Evolutionary conservation across 2,113 vertebrate species (phyloP), one percentile per base, ranked within the genome.

Genomic region (Oreochromis tanganicae): DNA sequence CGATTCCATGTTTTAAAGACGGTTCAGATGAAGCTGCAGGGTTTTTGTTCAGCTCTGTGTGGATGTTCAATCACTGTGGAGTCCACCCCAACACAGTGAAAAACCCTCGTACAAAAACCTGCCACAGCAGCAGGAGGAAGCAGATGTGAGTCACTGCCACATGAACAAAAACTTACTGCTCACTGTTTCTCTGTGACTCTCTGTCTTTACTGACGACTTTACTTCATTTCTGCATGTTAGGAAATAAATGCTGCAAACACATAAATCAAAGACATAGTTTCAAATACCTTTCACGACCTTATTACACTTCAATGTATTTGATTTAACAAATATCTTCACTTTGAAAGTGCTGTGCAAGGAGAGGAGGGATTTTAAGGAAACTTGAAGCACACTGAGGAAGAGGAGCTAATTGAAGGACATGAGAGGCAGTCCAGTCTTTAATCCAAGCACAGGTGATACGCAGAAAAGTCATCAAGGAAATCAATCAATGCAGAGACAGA

Each of bases 11-110:
- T 2, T 6, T 21, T 2, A 11, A 6, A 13, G 7, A 21, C 0
- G 1, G 17, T 1, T 29, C n/a, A 5, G 10, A 41, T 17, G 13
- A 66, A n/a, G 2, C 46, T 7, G 73, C 5, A 38, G 85, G 93
- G 93, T 96, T 95, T 95, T 90, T 94, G 95, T 91, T 8, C 32
- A 14, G 89, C 79, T 80, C 61, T 16, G 50, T n/a, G 9, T 21
- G 50, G 16, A 50, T 0, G 5, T 48, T 94, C n/a, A 61, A 11
- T 90, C 86, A 91, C 1, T 8, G 95, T 96, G 94, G 32, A 0
- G 3, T 1, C 16, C 86, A 68, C 68, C 1, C 50, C 78, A 2
- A 1, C 95, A 95, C 95, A 1, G 80, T 93, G 88, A 93, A 66
- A 93, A 82, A 59, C 2, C 1, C 1, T 85, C 55, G 11, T 75